Base-by-base conservation (phyloP, 2,797 vertebrate species). In the Sebastes iracundus region DNA sequence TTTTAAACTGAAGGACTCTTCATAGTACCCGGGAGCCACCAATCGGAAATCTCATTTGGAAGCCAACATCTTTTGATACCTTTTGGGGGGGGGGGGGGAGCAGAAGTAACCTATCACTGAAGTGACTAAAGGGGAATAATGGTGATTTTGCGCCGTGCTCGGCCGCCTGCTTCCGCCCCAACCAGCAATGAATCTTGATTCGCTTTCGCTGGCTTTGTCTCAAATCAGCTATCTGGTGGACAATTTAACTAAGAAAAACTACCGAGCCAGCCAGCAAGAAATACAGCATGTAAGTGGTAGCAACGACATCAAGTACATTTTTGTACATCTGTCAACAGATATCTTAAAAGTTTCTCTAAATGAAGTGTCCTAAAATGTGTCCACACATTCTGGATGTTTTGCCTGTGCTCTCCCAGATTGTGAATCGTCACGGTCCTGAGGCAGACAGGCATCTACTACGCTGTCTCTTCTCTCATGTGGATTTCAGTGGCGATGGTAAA, bases 141-240 rank as follows among this genome's bases (percentile, higher is more conserved):
- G 99, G 98, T 99, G 98, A 99, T 99, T 99, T 99, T 99, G 98
- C 98, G 98, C 99, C 98, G 97, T 97, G 97, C 99, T 98, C 99
- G 98, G 98, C 98, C 97, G 97, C 98, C 98, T 98, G 98, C 98
- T 99, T 99, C 99, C 97, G 98, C 98, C 98, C 98, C 97, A 95
- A 99, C 96, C 98, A 99, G 99, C 99, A 99, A 99, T 99, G 99
- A 99, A 99, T 99, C 99, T 99, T 99, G 99, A 99, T 95, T 99
- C 99, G 98, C 98, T 99, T 96, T 99, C 99, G 98, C 98, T 99
- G 98, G 99, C 99, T 98, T 99, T 99, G 98, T 99, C 99, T 99
- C 98, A 99, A 99, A 99, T 99, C 98, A 99, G 99, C 97, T 99
- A 99, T 96, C 96, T 99, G 97, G 99, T 99, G 97, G 99, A 99